Conservation (phyloP, 2,888 invertebrate genomes). For the Octodonta nipae region DNA sequence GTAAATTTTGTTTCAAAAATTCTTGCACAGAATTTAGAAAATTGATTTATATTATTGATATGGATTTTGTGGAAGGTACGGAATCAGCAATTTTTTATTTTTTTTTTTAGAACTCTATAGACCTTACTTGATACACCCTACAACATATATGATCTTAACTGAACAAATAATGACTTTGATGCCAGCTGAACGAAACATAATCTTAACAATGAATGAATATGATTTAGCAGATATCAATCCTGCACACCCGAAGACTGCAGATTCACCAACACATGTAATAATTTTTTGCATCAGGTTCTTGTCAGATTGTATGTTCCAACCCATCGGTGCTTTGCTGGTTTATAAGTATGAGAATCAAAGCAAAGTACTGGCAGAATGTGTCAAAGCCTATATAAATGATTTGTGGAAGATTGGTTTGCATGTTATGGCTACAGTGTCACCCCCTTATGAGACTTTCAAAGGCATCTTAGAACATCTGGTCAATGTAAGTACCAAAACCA, state of each 20-base stretch:
- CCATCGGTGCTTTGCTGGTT: constrained; percentile 13
- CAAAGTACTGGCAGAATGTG: constrained; percentile 11
- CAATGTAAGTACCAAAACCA: constrained; percentile 14
- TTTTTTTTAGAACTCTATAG: too few relatives aligned
- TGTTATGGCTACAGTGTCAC: constrained; percentile 16
- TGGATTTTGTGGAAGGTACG: too few relatives aligned
- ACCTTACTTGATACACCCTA: too few relatives aligned
- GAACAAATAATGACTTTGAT: constrained; percentile 12
- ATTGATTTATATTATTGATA: too few relatives aligned
- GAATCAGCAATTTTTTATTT: too few relatives aligned
- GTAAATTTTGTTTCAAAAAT: too few relatives aligned
- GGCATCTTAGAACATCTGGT: constrained; percentile 11
- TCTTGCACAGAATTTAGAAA: too few relatives aligned
- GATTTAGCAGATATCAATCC: constrained; percentile 10
- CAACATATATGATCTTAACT: constrained; percentile 6
- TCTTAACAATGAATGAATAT: constrained; percentile 13
- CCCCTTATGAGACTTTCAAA: constrained; percentile 12
- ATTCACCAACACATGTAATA: constrained; percentile 11
- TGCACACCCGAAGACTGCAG: constrained; percentile 7
- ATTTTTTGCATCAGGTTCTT: constrained; percentile 11
- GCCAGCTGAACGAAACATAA: constrained; percentile 11
- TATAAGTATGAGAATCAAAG: constrained; percentile 12
- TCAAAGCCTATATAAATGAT: constrained; percentile 15
- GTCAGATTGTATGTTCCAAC: constrained; percentile 11
- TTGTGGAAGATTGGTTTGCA: constrained; percentile 13